Conservation (phyloP, 2,113 vertebrate species). For the Setophaga kirtlandii region DNA sequence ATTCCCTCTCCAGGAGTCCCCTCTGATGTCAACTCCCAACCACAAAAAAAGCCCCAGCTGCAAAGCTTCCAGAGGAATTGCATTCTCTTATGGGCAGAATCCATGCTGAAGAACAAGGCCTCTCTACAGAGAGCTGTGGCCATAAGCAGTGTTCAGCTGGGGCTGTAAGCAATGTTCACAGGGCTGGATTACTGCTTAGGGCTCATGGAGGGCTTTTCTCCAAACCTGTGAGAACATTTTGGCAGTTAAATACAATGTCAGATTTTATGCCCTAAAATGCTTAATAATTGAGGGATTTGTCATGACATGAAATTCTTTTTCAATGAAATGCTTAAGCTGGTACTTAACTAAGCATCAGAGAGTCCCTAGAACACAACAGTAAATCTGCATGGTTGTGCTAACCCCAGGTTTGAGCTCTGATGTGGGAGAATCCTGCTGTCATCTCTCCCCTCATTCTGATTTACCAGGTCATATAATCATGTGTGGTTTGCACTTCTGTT, state of each 20-base stretch:
- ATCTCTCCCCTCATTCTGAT: neutral
- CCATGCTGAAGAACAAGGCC: neutral
- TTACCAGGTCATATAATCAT: neutral
- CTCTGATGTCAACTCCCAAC: neutral
- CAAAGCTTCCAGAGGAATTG: neutral
- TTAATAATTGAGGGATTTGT: neutral
- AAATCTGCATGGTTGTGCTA: neutral
- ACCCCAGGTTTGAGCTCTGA: neutral
- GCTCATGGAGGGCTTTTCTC: neutral
- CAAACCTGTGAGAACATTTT: neutral
- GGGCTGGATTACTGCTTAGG: neutral
- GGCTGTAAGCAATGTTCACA: neutral
- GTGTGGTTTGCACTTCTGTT: neutral
- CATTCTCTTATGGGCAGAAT: neutral
- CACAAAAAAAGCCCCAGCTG: fast-evolving
- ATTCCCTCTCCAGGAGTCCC: neutral
- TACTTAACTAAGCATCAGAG: neutral
- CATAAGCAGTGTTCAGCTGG: neutral
- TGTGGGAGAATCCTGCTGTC: neutral
- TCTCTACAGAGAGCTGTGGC: neutral
- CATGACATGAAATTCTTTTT: neutral
- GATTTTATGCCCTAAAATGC: neutral
- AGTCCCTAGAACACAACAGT: neutral
- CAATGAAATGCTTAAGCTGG: neutral
- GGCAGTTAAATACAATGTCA: neutral